Conservation (phyloP, 2,113 vertebrate genomes). For the Odocoileus hemionus region DNA sequence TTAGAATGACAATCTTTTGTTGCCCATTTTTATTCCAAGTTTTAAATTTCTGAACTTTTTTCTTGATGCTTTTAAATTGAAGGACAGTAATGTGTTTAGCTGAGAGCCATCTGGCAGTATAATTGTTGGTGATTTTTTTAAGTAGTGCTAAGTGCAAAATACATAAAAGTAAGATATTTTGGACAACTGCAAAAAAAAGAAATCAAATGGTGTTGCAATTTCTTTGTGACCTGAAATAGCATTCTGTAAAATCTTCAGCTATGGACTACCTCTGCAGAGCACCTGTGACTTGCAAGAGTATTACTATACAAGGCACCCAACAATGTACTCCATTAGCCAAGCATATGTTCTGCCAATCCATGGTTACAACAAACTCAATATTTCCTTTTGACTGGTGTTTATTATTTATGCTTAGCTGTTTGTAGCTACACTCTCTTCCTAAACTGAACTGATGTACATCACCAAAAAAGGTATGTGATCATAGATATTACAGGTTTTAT, state of each 20-base stretch:
- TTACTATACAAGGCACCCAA: not conserved
- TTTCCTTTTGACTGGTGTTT: not conserved
- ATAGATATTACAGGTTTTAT: not conserved
- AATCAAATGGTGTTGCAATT: not conserved
- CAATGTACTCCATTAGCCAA: not conserved
- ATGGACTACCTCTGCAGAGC: not conserved
- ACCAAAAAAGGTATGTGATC: not conserved
- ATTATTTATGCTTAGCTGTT: not conserved
- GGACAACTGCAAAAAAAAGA: not conserved
- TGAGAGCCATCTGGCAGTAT: not conserved
- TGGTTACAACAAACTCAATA: not conserved
- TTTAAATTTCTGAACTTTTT: conserved; percentile 6
- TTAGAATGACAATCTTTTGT: not conserved
- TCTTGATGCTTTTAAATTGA: not conserved
- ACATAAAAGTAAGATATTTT: not conserved
- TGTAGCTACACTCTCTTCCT: not conserved
- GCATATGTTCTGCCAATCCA: not conserved
- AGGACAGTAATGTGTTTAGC: not conserved
- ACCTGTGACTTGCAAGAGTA: not conserved
- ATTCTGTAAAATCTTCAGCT: not conserved
- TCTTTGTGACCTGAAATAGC: not conserved
- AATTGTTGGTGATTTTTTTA: not conserved
- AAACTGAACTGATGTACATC: not conserved
- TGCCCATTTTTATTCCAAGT: not conserved
- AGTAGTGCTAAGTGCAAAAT: not conserved